Evolutionary conservation across 2,113 vertebrate genomes (phyloP).

Genomic region (Sebastes schlegelii): DNA sequence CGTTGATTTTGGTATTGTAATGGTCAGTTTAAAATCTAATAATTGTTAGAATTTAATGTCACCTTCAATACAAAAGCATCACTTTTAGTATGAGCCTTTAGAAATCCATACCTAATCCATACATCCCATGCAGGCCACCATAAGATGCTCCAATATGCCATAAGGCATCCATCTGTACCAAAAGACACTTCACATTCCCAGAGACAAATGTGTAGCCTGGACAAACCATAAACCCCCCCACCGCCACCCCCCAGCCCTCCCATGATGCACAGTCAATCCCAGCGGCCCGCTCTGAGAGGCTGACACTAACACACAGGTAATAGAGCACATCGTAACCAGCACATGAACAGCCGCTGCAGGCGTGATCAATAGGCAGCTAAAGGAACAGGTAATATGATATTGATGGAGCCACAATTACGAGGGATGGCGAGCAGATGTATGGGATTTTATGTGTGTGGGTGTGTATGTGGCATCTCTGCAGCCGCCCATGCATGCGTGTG

Average conservation of each 20-base stretch:
- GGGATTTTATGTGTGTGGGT: slow-evolving; percentile 46
- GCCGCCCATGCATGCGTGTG: slow-evolving; percentile 36
- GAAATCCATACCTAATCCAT: slow-evolving; percentile 49
- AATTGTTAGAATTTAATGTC: not conserved
- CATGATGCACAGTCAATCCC: slow-evolving; percentile 32
- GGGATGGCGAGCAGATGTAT: slow-evolving; percentile 56
- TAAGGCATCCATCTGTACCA: slow-evolving; percentile 52
- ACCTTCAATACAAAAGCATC: slow-evolving; percentile 22
- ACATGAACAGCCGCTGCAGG: slow-evolving; percentile 64
- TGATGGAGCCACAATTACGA: slow-evolving; percentile 73
- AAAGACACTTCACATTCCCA: slow-evolving; percentile 63
- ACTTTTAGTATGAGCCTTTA: slow-evolving; percentile 4
- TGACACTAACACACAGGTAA: slow-evolving; percentile 74
- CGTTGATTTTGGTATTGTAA: slow-evolving; percentile 7
- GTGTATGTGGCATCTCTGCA: not conserved
- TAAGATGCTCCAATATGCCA: slow-evolving; percentile 34
- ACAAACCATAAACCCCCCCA: slow-evolving; percentile 61
- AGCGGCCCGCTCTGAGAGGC: slow-evolving; percentile 34
- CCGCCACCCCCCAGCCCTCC: not conserved
- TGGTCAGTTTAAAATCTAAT: slow-evolving; percentile 4
- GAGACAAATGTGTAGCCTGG: slow-evolving; percentile 76
- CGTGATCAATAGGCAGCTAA: slow-evolving; percentile 81
- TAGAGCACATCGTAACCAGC: slow-evolving; percentile 77
- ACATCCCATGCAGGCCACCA: slow-evolving; percentile 32
- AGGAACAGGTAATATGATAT: slow-evolving; percentile 85